These are phyloP conservation scores for Macrotis lagotis DNA, from an alignment of 2,113 vertebrate genomes.

Conservation along the genomic window DNA sequence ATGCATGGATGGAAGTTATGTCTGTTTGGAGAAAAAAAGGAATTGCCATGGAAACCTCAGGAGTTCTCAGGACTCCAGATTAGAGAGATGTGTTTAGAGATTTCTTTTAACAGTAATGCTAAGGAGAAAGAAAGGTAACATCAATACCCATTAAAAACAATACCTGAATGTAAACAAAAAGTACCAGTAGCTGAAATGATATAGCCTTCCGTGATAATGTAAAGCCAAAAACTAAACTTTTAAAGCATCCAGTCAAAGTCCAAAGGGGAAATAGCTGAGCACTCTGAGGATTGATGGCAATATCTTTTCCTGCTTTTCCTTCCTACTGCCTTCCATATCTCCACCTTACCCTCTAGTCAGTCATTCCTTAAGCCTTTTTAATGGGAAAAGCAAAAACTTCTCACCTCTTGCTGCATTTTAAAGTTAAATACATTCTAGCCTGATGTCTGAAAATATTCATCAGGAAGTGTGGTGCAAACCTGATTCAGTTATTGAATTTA, in stretches of 20 bases:
- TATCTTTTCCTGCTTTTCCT: neutral
- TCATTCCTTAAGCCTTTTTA: conserved; percentile 55
- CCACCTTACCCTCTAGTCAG: neutral
- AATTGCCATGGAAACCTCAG: neutral
- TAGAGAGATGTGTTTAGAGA: neutral
- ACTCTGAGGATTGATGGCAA: conserved; percentile 12
- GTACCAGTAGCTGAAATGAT: neutral
- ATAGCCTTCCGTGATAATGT: conserved; percentile 25
- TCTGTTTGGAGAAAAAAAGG: neutral
- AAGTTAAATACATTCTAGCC: neutral
- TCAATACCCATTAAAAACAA: neutral
- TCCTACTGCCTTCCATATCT: neutral
- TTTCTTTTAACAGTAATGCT: neutral
- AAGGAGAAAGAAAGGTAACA: neutral
- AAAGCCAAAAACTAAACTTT: neutral
- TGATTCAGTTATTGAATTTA: neutral
- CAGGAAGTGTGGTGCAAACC: conserved; percentile 48
- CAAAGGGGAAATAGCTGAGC: conserved; percentile 1
- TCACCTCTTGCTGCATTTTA: conserved; percentile 36
- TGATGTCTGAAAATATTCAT: conserved; percentile 17
- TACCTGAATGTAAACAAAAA: neutral
- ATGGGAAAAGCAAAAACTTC: conserved; percentile 48
- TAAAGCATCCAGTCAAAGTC: neutral
- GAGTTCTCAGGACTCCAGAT: neutral
- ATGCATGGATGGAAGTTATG: conserved; percentile 65